Conservation (phyloP, 1,140 invertebrate species). For the Halictus rubicundus region DNA sequence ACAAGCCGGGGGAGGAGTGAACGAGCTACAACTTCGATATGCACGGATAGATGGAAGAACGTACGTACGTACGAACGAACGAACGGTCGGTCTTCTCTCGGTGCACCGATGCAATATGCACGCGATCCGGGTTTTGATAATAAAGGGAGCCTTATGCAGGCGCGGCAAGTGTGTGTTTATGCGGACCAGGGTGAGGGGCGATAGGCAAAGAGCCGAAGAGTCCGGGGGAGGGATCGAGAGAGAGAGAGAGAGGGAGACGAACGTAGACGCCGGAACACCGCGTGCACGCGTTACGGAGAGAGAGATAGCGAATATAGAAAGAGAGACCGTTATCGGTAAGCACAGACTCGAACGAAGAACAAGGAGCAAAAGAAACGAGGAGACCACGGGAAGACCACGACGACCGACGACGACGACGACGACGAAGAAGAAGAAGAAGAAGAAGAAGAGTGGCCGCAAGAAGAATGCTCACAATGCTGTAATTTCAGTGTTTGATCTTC, state of each 20-base stretch:
- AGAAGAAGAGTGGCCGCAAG: conserved; percentile 67
- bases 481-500: conserved; percentile 79
- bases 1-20: conserved; percentile 29
- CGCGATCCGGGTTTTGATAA: conserved; percentile 74
- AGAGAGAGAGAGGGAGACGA: conserved; percentile 26
- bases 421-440: conserved; percentile 43
- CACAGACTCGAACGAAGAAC: conserved; percentile 46
- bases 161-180: conserved; percentile 75
- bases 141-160: conserved; percentile 75
- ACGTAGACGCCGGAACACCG: conserved; percentile 13
- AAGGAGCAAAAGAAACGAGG: conserved; percentile 29
- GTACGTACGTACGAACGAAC: background rate
- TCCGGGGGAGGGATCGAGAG: background rate
- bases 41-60: conserved; percentile 30
- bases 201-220: conserved; percentile 42
- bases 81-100: conserved; percentile 36
- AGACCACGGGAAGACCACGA: conserved; percentile 54
- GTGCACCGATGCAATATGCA: conserved; percentile 75
- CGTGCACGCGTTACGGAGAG: conserved; percentile 34
- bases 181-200: conserved; percentile 64
- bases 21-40: conserved; percentile 49
- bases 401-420: too few species aligned
- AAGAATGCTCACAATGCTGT: conserved; percentile 78
- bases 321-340: conserved; percentile 69
- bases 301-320: conserved; percentile 11